These are phyloP conservation scores for Drosophila planitibia DNA, from an alignment of 2,888 invertebrate genomes.

Conservation along the genomic window DNA sequence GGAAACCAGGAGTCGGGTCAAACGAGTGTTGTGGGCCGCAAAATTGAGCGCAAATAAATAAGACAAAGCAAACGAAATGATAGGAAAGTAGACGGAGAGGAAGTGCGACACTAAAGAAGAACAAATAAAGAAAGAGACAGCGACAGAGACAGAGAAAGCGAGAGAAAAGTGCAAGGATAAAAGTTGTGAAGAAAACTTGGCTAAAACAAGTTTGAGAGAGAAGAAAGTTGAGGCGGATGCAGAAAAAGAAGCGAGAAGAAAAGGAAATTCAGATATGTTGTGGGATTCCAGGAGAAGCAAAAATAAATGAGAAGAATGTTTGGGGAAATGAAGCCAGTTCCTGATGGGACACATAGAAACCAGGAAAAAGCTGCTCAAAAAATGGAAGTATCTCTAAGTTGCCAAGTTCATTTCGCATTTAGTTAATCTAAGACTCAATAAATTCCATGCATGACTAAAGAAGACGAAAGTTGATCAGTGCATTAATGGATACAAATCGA, in stretches of 20 bases:
- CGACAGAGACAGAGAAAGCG: background rate
- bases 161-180: background rate
- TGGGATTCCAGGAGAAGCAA: background rate
- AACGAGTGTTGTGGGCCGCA: conserved; percentile 39
- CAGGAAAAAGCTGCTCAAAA: background rate
- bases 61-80: conserved; percentile 34
- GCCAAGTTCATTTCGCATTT: background rate
- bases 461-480: background rate
- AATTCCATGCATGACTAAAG: background rate
- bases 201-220: background rate
- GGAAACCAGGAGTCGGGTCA: conserved; percentile 14
- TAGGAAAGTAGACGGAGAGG: background rate
- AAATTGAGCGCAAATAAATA: conserved; percentile 45
- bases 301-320: background rate
- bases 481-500: background rate
- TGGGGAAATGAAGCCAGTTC: background rate
- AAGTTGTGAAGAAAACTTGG: background rate
- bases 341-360: background rate
- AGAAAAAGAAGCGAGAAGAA: background rate
- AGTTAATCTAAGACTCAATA: background rate
- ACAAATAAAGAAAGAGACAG: background rate
- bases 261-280: background rate
- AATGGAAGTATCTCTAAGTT: background rate
- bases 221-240: background rate
- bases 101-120: background rate